Conservation (phyloP, 2,113 vertebrate genomes). For the Megaceryle torquata region DNA sequence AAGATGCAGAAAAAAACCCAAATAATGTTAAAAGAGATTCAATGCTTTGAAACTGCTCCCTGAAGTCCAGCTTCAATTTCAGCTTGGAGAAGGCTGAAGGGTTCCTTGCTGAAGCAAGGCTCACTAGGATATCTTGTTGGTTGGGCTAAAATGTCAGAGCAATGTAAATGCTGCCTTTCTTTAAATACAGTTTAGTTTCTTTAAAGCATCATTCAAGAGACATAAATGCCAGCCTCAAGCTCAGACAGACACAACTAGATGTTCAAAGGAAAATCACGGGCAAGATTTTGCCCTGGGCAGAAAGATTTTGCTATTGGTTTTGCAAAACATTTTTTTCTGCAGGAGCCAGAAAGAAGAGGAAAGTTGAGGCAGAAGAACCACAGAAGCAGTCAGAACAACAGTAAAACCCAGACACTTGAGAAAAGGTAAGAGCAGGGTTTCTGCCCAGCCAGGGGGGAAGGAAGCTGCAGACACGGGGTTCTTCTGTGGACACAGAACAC, state of each 20-base stretch:
- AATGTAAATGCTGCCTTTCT: constrained; percentile 22
- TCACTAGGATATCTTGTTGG: neutral
- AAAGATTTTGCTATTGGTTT: neutral
- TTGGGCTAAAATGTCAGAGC: neutral
- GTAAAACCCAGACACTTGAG: neutral
- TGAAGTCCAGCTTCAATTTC: neutral
- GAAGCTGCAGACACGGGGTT: accelerated
- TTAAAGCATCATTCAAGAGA: constrained; percentile 16
- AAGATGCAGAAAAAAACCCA: neutral
- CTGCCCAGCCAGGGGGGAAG: neutral
- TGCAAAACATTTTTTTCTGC: neutral
- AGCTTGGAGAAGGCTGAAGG: neutral
- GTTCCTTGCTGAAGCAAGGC: neutral
- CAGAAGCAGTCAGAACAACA: neutral
- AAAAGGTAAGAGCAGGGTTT: neutral
- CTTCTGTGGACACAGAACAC: accelerated
- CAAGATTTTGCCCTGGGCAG: neutral
- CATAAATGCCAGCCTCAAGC: constrained; percentile 21
- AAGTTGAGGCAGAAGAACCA: neutral
- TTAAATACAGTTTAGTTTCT: constrained; percentile 45
- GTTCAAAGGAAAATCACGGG: neutral
- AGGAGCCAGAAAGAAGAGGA: neutral
- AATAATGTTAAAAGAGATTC: neutral
- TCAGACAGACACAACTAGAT: neutral
- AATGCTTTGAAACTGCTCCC: neutral